Evolutionary conservation across 2,113 vertebrate species (phyloP).

Genomic region (Sakesphorus luctuosus): DNA sequence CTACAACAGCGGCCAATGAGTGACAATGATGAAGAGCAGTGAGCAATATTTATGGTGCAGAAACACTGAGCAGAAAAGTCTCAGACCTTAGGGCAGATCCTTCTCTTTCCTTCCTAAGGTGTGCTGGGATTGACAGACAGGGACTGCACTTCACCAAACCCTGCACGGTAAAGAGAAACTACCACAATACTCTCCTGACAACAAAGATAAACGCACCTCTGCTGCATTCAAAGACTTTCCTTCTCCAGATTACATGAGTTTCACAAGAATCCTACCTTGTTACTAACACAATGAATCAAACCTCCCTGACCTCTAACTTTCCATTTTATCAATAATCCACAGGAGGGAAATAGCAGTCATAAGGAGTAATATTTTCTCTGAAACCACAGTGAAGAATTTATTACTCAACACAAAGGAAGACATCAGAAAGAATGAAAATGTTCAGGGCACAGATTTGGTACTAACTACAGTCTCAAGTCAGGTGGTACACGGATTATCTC

Average conservation of each 20-base stretch:
- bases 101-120: fast-evolving
- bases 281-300: neutral
- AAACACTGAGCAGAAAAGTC: neutral
- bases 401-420: neutral
- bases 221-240: neutral
- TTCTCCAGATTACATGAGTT: neutral
- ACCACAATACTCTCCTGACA: neutral
- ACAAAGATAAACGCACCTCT: neutral
- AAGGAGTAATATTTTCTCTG: neutral
- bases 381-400: neutral
- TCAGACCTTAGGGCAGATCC: neutral
- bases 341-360: neutral
- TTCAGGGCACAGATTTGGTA: neutral
- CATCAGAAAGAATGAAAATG: neutral
- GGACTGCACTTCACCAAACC: neutral
- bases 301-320: neutral
- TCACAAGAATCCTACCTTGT: neutral
- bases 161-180: neutral
- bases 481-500: neutral
- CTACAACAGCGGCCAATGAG: fast-evolving
- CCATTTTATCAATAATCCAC: neutral
- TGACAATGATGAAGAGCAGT: fast-evolving
- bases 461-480: neutral
- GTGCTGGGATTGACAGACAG: neutral
- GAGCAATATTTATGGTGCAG: neutral